Evolutionary conservation across 2,888 invertebrate species (phyloP).

Genomic region (Pasiphila rectangulata): DNA sequence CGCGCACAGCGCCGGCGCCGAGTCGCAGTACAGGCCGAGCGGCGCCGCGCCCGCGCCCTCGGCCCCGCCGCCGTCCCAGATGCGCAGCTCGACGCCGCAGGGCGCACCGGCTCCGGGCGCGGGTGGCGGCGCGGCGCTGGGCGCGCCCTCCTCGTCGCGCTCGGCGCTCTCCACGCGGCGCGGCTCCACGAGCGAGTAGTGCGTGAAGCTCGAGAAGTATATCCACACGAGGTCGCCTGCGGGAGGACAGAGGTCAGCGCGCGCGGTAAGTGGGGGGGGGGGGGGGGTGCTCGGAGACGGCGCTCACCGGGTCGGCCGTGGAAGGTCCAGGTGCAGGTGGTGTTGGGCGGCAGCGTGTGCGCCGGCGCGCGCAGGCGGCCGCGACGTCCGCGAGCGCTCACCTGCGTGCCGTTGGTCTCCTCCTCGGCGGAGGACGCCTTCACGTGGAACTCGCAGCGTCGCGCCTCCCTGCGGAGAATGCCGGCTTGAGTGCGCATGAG

Average conservation of each 20-base stretch:
- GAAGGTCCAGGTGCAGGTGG: slow-evolving; percentile 93
- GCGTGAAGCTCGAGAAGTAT: slow-evolving; percentile 92
- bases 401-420: slow-evolving; percentile 66
- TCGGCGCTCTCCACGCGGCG: slow-evolving; percentile 78
- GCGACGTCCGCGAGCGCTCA: slow-evolving; percentile 81
- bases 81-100: slow-evolving; percentile 86
- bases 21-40: slow-evolving; percentile 87
- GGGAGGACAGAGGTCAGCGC: background rate
- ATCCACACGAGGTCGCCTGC: slow-evolving; percentile 90
- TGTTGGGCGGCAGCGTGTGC: slow-evolving; percentile 91
- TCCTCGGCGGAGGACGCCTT: slow-evolving; percentile 86
- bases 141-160: slow-evolving; percentile 57
- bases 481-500: background rate
- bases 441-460: slow-evolving; percentile 87
- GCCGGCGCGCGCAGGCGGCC: slow-evolving; percentile 89
- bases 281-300: background rate
- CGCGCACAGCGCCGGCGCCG: slow-evolving; percentile 89
- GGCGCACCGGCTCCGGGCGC: slow-evolving; percentile 29
- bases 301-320: slow-evolving; percentile 84
- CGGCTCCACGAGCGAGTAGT: slow-evolving; percentile 84
- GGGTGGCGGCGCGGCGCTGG: slow-evolving; percentile 28
- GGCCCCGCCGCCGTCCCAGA: slow-evolving; percentile 87
- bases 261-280: slow-evolving; percentile 68
- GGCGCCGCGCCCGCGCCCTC: slow-evolving; percentile 62
- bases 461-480: slow-evolving; percentile 60